These are phyloP conservation scores for Cacatua alba DNA, from an alignment of 2,113 vertebrate genomes.

Conservation along the genomic window DNA sequence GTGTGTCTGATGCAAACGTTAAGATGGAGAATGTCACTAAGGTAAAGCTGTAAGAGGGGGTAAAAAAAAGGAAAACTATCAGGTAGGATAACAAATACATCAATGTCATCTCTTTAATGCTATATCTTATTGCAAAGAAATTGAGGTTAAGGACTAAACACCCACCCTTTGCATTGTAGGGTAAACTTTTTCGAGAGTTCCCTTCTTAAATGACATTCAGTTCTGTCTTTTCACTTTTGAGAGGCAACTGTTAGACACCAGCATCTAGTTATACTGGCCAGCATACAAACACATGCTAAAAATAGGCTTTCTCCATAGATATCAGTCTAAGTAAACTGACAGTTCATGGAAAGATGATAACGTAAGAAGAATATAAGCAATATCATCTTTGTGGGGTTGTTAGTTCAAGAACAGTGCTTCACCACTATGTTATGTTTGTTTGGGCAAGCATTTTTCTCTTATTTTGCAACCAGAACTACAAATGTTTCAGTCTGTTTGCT, in stretches of 20 bases:
- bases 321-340: not conserved
- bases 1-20: not conserved
- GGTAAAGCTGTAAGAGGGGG: not conserved
- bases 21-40: not conserved
- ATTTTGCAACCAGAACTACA: not conserved
- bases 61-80: not conserved
- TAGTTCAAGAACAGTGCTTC: slow-evolving; percentile 7
- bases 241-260: not conserved
- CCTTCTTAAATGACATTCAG: not conserved
- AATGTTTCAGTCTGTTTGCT: not conserved
- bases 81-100: not conserved
- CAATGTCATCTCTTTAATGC: not conserved
- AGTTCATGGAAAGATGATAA: not conserved
- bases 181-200: not conserved
- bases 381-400: not conserved
- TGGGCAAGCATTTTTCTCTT: not conserved
- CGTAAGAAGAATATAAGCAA: not conserved
- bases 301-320: not conserved
- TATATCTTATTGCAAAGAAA: not conserved
- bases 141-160: not conserved
- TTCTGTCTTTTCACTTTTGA: not conserved
- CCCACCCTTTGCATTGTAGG: not conserved
- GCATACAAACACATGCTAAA: not conserved
- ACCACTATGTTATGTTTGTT: not conserved
- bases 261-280: not conserved